A percentile compares a stretch with the other conserved stretches of the same genome.
Conservation (phyloP, 2,797 vertebrate species). For the Ctenochaetus hawaiiensis region DNA sequence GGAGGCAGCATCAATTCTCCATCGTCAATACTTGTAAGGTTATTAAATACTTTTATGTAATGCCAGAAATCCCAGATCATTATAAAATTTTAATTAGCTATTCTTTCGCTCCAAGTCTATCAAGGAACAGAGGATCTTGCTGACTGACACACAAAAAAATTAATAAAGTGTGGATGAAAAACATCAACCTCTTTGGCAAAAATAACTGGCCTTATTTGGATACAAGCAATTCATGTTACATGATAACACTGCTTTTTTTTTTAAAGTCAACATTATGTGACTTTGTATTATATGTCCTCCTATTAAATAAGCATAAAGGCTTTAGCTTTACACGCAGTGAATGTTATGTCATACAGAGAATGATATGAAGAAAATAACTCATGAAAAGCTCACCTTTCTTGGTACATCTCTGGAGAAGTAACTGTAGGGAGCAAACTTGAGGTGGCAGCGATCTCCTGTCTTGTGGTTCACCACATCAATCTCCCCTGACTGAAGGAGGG, state of each 20-base stretch:
- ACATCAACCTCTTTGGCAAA: too few species aligned
- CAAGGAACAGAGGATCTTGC: too few species aligned
- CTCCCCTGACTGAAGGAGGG: slow-evolving; percentile 90
- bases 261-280: neutral
- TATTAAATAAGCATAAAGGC: neutral
- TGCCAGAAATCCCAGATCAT: too few species aligned
- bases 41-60: too few species aligned
- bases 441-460: slow-evolving; percentile 95
- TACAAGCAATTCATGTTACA: neutral
- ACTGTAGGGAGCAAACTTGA: slow-evolving; percentile 97
- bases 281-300: neutral
- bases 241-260: neutral
- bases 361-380: neutral
- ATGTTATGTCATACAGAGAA: neutral
- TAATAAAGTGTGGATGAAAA: neutral
- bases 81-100: too few species aligned
- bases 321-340: neutral
- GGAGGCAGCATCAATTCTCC: too few species aligned
- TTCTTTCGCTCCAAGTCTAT: too few species aligned
- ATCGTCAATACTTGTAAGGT: too few species aligned
- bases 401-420: slow-evolving; percentile 97
- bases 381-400: slow-evolving; percentile 88
- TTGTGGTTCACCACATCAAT: slow-evolving; percentile 95
- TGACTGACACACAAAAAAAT: too few species aligned
- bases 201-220: neutral